Conservation (phyloP, 30 jellyfish, hydroid and myxozoan genomes). For the Aurelia aurita complex sp. Pacific region DNA sequence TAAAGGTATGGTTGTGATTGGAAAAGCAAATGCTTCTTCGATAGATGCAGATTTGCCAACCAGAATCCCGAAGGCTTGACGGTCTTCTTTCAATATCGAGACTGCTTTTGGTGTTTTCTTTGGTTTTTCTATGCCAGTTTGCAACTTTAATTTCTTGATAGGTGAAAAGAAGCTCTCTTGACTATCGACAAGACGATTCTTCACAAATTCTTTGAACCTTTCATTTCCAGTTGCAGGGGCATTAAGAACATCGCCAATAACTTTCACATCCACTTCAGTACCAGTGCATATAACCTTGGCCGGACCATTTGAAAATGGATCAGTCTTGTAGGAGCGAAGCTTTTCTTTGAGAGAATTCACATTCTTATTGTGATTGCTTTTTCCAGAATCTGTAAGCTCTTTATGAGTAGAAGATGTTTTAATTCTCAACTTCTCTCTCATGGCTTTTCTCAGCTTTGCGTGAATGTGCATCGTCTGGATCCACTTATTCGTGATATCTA, state of each 20-base stretch:
- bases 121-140: too few relatives aligned
- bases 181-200: too few relatives aligned
- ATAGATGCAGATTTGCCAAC: constrained; percentile 6
- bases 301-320: too few relatives aligned
- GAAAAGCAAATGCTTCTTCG: constrained; percentile 6
- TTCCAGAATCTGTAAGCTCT: constrained; percentile 3
- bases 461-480: constrained; percentile 13
- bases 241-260: too few relatives aligned
- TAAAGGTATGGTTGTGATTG: constrained; percentile 21
- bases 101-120: neutral
- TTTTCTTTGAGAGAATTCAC: neutral
- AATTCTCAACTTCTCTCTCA: constrained; percentile 7
- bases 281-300: too few relatives aligned
- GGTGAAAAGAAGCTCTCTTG: too few relatives aligned
- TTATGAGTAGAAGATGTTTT: neutral
- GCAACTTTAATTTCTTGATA: too few relatives aligned
- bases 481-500: constrained; percentile 8
- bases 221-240: too few relatives aligned
- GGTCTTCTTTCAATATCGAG: constrained; percentile 4
- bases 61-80: constrained; percentile 1
- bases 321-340: too few relatives aligned
- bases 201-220: too few relatives aligned
- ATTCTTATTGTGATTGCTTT: constrained; percentile 3
- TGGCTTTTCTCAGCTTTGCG: neutral
- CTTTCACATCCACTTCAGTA: too few relatives aligned